Base-by-base conservation (phyloP, 1,140 invertebrate species). In the Proctacanthus coquilletti region DNA sequence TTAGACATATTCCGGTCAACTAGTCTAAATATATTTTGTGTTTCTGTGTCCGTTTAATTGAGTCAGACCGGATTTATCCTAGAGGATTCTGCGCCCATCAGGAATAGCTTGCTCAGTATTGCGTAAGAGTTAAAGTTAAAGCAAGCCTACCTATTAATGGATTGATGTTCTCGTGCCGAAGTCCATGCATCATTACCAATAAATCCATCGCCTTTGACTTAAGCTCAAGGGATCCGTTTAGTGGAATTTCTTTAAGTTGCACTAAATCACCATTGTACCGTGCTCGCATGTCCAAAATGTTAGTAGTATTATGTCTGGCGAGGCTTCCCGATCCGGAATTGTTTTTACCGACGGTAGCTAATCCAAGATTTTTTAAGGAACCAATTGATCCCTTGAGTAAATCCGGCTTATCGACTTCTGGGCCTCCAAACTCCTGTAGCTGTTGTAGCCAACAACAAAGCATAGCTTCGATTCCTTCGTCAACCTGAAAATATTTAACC, bases 141-240 rank as follows among this genome's bases (percentile, higher is more conserved):
- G 8, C 25, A 29, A 30, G 32, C 44, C 48, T 47, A 65, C 65
- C 84, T 41, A 88, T 76, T 43, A 89, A 66, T 0, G 80, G 75
- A 56, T 86, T 87, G n/a, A 91, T 59, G 49, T 91, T 91, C 52
- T 91, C 86, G 49, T 88, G 83, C 8, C 84, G 70, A 34, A 91
- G 54, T n/a, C 78, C 77, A 52, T 87, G 82, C 31, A 85, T 79
- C 60, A 75, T 70, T n/a, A 84, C 72, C 10, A 89, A 56, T 18
- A 84, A 63, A 45, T 84, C 77, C 60, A 82, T 77, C 1, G 84
- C 70, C 62, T 85, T 86, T 23, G 69, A 72, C 49, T 78, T 81
- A 42, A 88, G 60, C 56, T 87, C 82, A 40, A 82, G 71, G 2
- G 66, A 57, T 4, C 67, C 56, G 21, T 64, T 61, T 33, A 63